Evolutionary conservation across 2,888 invertebrate genomes (phyloP), one percentile per base, ranked within the genome.

Genomic region (Synergus japonicus): DNA sequence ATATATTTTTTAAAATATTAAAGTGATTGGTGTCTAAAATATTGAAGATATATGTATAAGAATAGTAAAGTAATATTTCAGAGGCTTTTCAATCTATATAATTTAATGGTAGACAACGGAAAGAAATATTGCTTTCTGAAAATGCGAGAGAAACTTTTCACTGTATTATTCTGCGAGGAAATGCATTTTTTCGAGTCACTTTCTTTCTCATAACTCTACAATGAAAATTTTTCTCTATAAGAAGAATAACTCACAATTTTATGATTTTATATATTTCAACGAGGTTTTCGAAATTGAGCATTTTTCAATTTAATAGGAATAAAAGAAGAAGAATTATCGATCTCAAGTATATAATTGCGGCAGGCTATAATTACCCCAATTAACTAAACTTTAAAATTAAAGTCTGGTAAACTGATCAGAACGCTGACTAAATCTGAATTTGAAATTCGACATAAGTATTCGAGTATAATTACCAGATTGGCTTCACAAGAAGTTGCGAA

Each of bases 401-500:
- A 37, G 37, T 37, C 37, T 37, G 37, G 0, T 5, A 37, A 37
- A 37, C 37, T 37, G 37, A 7, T 37, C 37, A 37, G 37, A 37
- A 37, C 37, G 4, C 37, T 37, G 37, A 37, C 5, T 0, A 37
- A 4, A 37, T 37, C 37, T 7, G 0, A 37, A 37, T 37, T 37
- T 37, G 5, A 37, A 37, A 5, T 37, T 37, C 37, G 5, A 37
- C 37, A 37, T 37, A 0, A 37, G 5, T 37, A 37, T 37, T 37
- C 37, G 5, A 37, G 4, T 37, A 37, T 7, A 37, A 37, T 37
- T 37, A 37, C 4, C 5, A 0, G 37, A 37, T 15, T 37, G 73
- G 37, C 13, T 73, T 73, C 37, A 73, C 54, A 73, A 73, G 54
- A 73, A 54, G 73, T 73, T n/a, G n/a, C n/a, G 37, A 73, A 73